Evolutionary conservation across 2,888 invertebrate genomes (phyloP), one percentile per base, ranked within the genome.

Genomic region (Peribatodes rhomboidaria): DNA sequence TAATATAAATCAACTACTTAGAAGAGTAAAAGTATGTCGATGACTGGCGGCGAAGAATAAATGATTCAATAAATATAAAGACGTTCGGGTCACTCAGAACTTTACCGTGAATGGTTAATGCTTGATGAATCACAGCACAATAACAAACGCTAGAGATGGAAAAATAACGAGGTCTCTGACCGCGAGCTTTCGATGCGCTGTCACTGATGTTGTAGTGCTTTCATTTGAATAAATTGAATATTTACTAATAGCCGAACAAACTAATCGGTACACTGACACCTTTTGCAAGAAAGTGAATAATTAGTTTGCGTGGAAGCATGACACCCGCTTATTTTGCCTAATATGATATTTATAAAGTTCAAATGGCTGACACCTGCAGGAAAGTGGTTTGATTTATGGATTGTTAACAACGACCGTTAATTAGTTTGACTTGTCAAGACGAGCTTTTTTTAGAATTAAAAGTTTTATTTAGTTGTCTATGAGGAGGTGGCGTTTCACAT

Each of bases 51-150:
- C 66, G 42, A 61, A 66, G 66, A 70, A 71, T 73, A 70, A 70
- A 68, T 68, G 65, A 69, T 65, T 69, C 67, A 71, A 70, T 68
- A 71, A 75, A 76, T 64, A 77, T 74, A 65, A 67, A 67, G 16
- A 46, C 50, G 54, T 50, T 31, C 59, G 62, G 68, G 14, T 44
- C 50, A 52, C 50, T 31, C 59, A 63, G 68, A 72, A 74, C 55
- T 67, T 60, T 71, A 70, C 66, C 56, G 67, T 63, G 73, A 71
- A 75, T 75, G 44, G 74, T 61, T 69, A 72, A 74, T 73, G 71
- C 68, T 67, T 65, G 72, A 80, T 82, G 83, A 83, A 71, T 83
- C 82, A 82, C 6, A n/a, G n/a, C n/a, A 6, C 69, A 63, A 58
- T 56, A 65, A 65, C 59, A 64, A 59, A 71, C 65, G 62, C 67